Conservation (phyloP, 2,797 vertebrate species). For the Hydrocynus forskahlii region DNA sequence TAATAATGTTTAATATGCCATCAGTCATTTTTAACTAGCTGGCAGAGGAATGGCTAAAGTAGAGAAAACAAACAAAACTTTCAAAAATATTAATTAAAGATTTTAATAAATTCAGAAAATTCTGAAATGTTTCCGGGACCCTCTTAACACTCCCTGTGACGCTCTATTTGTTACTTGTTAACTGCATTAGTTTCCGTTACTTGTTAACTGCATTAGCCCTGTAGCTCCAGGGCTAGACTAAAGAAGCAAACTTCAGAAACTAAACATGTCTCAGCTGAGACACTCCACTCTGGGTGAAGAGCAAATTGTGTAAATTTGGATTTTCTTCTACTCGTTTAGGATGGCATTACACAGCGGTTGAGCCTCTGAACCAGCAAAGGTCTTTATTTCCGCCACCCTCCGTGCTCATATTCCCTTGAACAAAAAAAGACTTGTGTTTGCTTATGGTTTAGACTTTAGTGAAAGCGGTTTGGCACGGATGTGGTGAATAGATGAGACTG, state of each 20-base stretch:
- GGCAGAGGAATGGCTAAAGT: too few relatives aligned
- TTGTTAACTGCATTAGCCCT: background rate
- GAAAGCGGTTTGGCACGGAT: constrained; percentile 8
- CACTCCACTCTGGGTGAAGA: background rate
- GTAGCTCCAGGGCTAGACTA: background rate
- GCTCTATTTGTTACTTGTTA: background rate
- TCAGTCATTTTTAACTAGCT: too few relatives aligned
- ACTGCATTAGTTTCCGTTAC: background rate
- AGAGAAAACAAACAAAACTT: too few relatives aligned
- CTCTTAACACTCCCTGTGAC: too few relatives aligned
- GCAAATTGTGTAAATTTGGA: background rate
- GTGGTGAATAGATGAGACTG: constrained; percentile 9
- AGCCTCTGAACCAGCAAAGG: background rate
- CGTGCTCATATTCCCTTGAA: background rate
- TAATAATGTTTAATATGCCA: too few relatives aligned
- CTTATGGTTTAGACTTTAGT: constrained; percentile 19
- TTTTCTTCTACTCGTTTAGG: background rate
- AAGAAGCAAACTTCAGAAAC: background rate
- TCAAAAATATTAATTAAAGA: too few relatives aligned
- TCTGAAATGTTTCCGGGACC: too few relatives aligned
- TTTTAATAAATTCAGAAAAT: too few relatives aligned
- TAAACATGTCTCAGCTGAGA: background rate
- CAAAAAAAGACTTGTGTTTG: constrained; percentile 24
- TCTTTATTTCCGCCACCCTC: constrained; percentile 12
- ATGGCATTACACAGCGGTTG: too few relatives aligned